phyloP scores from a whole-genome alignment of 92 coral and sea anemone genomes.

The Umimayanthus chanpuru region DNA sequence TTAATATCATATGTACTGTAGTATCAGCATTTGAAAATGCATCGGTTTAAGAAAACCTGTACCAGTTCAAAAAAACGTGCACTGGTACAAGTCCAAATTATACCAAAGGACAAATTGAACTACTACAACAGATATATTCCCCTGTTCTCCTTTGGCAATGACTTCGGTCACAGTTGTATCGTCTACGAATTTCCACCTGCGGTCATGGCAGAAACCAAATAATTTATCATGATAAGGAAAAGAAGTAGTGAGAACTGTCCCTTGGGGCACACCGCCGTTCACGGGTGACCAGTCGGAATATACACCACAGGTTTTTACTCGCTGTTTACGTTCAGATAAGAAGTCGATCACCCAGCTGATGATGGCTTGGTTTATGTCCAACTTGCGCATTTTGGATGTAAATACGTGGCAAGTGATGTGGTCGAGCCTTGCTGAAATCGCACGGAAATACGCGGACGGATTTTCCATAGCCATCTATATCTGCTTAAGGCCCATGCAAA shows the following conservation, averaged over 20 bases:
- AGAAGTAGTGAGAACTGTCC: not conserved
- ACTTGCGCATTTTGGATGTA: not conserved
- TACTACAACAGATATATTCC: too few relatives aligned
- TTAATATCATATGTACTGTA: too few relatives aligned
- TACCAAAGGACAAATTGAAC: too few relatives aligned
- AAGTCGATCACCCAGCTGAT: not conserved
- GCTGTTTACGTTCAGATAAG: not conserved
- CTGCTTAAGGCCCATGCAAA: too few relatives aligned
- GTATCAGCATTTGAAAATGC: too few relatives aligned
- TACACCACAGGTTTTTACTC: not conserved
- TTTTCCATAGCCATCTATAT: slow-evolving; percentile 37
- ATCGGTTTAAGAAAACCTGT: too few relatives aligned
- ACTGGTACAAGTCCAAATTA: too few relatives aligned
- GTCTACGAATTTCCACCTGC: too few relatives aligned
- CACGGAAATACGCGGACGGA: slow-evolving; percentile 10
- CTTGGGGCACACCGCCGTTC: not conserved
- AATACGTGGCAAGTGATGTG: not conserved
- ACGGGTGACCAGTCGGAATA: not conserved
- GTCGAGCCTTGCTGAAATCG: too few relatives aligned
- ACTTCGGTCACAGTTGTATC: too few relatives aligned
- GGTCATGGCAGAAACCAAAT: not conserved
- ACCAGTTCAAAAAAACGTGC: too few relatives aligned
- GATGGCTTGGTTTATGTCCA: not conserved
- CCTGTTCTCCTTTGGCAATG: slow-evolving; percentile 21
- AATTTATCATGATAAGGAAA: slow-evolving; percentile 1